Conservation (phyloP, 2,888 invertebrate species). For the Dorcus parallelipipedus region DNA sequence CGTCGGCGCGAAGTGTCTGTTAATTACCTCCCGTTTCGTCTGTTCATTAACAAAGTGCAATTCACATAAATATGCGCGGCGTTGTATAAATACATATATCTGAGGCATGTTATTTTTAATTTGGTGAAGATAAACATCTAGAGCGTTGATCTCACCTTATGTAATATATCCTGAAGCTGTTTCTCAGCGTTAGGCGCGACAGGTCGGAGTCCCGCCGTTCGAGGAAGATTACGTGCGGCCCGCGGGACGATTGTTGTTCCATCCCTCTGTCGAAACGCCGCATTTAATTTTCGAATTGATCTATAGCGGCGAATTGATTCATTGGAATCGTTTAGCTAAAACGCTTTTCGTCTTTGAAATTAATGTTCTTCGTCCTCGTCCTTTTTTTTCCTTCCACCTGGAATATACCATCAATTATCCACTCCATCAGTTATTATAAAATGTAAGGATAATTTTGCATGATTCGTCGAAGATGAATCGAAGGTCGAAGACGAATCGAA, state of each 20-base stretch:
- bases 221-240: slow-evolving; percentile 17
- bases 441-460: too few relatives aligned
- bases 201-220: slow-evolving; percentile 21
- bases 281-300: slow-evolving; percentile 28
- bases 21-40: too few relatives aligned
- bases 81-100: slow-evolving; percentile 11
- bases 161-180: slow-evolving; percentile 15
- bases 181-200: slow-evolving; percentile 7
- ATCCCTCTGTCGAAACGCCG: slow-evolving; percentile 23
- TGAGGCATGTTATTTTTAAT: slow-evolving; percentile 18
- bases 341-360: slow-evolving; percentile 22
- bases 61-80: too few relatives aligned
- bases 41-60: too few relatives aligned
- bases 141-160: slow-evolving; percentile 18
- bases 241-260: slow-evolving; percentile 18
- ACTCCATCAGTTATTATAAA: too few relatives aligned
- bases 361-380: neutral
- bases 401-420: too few relatives aligned
- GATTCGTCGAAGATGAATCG: too few relatives aligned
- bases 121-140: slow-evolving; percentile 18
- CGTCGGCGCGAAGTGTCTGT: too few relatives aligned
- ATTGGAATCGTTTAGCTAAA: slow-evolving; percentile 32
- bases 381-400: neutral
- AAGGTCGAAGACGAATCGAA: too few relatives aligned
- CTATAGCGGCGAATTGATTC: slow-evolving; percentile 31